Conservation (phyloP, 2,888 invertebrate species). For the Cyclophora punctaria region DNA sequence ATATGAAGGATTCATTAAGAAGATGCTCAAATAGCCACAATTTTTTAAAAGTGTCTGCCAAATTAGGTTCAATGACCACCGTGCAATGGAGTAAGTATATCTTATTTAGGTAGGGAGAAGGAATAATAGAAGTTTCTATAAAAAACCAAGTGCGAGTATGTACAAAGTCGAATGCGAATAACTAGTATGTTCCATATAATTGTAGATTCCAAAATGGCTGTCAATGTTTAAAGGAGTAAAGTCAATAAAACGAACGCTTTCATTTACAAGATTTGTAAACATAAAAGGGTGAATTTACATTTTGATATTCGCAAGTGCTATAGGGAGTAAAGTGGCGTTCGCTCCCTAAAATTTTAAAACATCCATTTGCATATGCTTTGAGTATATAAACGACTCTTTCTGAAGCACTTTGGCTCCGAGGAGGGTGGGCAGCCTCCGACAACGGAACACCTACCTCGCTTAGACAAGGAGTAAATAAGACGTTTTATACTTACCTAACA, state of each 20-base stretch:
- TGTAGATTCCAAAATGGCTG: slow-evolving; percentile 21
- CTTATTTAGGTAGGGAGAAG: background rate
- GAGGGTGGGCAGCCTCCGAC: slow-evolving; percentile 7
- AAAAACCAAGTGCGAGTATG: background rate
- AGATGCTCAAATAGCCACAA: too few species aligned
- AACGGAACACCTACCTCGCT: too few species aligned
- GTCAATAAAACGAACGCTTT: slow-evolving; percentile 70
- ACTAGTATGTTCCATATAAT: background rate
- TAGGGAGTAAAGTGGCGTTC: slow-evolving; percentile 68
- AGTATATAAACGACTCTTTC: slow-evolving; percentile 75
- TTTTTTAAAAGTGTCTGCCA: too few species aligned
- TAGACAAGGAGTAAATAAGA: too few species aligned
- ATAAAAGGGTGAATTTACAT: slow-evolving; percentile 75
- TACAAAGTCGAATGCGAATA: too few species aligned
- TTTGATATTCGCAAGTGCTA: slow-evolving; percentile 73
- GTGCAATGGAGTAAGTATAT: too few species aligned
- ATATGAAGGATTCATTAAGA: too few species aligned
- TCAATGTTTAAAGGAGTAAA: slow-evolving; percentile 43
- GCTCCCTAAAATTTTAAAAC: slow-evolving; percentile 75
- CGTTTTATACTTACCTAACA: too few species aligned
- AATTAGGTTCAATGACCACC: too few species aligned
- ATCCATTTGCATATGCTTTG: slow-evolving; percentile 75
- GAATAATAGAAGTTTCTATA: slow-evolving; percentile 1
- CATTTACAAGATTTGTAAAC: slow-evolving; percentile 74
- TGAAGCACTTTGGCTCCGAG: slow-evolving; percentile 54